Conservation (phyloP, 1,140 invertebrate genomes). For the Lucilia cuprina region DNA sequence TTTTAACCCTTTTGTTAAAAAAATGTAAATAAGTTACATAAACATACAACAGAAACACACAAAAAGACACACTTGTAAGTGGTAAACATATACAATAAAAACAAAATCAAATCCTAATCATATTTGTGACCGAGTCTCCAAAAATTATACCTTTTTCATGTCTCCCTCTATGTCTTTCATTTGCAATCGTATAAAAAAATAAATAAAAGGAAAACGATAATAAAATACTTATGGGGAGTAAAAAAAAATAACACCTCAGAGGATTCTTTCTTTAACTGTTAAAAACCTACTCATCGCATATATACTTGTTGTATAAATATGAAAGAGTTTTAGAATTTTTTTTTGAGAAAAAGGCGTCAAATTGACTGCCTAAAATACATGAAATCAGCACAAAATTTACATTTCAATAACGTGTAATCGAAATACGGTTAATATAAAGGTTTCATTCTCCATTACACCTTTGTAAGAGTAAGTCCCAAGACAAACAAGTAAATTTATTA, state of each 20-base stretch:
- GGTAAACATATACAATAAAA: background rate
- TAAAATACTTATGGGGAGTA: background rate
- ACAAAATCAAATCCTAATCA: background rate
- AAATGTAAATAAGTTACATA: no score
- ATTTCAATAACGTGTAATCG: slow-evolving; percentile 35
- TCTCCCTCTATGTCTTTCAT: background rate
- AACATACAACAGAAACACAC: no score
- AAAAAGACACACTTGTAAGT: no score
- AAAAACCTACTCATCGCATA: background rate
- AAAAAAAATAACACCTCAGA: background rate
- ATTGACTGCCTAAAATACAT: slow-evolving; percentile 36
- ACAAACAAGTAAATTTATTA: no score
- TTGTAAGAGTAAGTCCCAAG: no score
- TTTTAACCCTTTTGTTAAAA: background rate
- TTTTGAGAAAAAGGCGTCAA: slow-evolving; percentile 8
- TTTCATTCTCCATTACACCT: no score
- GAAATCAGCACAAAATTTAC: slow-evolving; percentile 40
- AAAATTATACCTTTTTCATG: background rate
- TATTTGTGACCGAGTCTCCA: background rate
- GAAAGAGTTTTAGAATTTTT: background rate
- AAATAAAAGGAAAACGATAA: background rate
- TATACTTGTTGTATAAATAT: background rate
- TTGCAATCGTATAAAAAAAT: no score
- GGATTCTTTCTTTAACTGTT: background rate
- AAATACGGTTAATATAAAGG: background rate